Conservation (phyloP, 2,888 invertebrate species). For the Hirtodrosophila duncani region DNA sequence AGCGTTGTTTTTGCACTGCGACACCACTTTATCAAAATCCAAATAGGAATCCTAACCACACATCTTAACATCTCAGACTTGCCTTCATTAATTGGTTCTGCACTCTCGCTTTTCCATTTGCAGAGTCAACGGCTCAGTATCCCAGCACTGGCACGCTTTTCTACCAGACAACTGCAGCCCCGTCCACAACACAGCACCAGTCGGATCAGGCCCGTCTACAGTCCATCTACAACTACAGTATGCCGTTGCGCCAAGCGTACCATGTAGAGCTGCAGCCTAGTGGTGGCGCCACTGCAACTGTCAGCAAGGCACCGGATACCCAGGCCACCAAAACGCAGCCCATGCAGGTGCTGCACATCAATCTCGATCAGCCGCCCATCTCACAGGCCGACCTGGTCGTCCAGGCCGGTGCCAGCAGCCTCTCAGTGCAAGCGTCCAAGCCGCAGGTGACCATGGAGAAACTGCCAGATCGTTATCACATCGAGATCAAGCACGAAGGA, state of each 20-base stretch:
- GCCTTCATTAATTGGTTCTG: too few relatives aligned
- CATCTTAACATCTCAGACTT: too few relatives aligned
- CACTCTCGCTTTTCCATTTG: constrained; percentile 20
- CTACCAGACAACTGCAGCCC: constrained; percentile 79
- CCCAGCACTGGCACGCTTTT: constrained; percentile 79
- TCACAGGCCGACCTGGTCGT: constrained; percentile 67
- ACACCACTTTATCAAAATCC: too few relatives aligned
- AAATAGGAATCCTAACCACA: too few relatives aligned
- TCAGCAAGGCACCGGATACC: constrained; percentile 67
- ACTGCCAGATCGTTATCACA: constrained; percentile 76
- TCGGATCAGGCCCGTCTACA: constrained; percentile 64
- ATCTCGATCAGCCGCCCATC: constrained; percentile 75
- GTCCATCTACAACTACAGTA: constrained; percentile 76
- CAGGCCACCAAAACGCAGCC: constrained; percentile 69
- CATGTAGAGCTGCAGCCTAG: constrained; percentile 74
- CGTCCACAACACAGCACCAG: constrained; percentile 77
- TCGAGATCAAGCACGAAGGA: constrained; percentile 76
- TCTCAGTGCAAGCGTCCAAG: constrained; percentile 66
- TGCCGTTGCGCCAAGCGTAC: constrained; percentile 76
- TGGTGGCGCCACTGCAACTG: constrained; percentile 57
- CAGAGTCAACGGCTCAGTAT: constrained; percentile 80
- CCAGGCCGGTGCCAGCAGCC: constrained; percentile 36
- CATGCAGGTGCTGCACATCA: constrained; percentile 77
- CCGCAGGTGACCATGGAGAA: constrained; percentile 78
- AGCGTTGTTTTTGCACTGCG: constrained; percentile 4